Percentiles rank a stretch among this genome's conserved stretches.
Conservation (phyloP, 2,113 vertebrate genomes). For the Tragulus kanchil region DNA sequence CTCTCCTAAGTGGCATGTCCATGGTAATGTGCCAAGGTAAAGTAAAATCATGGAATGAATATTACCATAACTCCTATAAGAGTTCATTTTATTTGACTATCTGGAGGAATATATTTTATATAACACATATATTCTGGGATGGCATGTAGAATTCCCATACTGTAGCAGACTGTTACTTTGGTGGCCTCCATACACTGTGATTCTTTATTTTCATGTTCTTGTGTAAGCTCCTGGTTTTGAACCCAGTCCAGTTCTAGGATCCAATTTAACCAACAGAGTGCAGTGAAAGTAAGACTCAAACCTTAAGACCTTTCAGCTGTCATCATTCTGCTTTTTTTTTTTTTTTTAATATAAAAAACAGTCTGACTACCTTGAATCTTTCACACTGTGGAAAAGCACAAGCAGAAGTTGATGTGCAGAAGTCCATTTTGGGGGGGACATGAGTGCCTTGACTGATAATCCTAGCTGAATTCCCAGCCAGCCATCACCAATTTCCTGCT, state of each 20-base stretch:
- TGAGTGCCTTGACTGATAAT: neutral
- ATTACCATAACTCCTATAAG: neutral
- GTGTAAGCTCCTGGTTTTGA: neutral
- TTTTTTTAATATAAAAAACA: neutral
- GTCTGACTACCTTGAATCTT: neutral
- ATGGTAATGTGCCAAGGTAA: neutral
- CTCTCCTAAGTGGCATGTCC: neutral
- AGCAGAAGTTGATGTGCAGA: neutral
- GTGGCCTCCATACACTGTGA: neutral
- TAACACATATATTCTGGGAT: neutral
- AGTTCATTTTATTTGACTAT: neutral
- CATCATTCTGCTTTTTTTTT: too few relatives aligned
- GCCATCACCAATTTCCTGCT: too few relatives aligned
- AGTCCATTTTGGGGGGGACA: neutral
- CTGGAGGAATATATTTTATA: neutral
- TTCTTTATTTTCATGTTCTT: neutral
- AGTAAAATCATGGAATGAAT: conserved; percentile 1
- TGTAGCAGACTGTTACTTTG: neutral
- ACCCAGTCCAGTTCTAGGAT: neutral
- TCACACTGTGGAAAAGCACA: neutral
- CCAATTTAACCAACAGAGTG: neutral
- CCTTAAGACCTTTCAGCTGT: neutral
- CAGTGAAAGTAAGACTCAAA: neutral
- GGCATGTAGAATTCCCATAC: neutral
- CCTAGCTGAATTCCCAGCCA: neutral